Base-by-base conservation (phyloP, 2,113 vertebrate genomes). In the Butorides virescens region DNA sequence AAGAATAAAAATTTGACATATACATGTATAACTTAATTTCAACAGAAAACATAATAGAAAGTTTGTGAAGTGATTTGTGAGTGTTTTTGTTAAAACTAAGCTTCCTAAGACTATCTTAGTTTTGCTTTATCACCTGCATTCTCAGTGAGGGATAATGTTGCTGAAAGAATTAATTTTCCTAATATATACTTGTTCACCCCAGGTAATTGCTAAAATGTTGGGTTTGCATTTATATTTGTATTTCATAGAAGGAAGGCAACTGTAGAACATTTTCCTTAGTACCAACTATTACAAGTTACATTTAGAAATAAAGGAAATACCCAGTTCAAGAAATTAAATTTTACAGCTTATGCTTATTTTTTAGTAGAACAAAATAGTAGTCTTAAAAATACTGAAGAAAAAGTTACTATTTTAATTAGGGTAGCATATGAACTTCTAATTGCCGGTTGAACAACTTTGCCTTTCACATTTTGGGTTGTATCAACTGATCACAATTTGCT, bases 101-200 rank as follows among this genome's bases (percentile, higher is more conserved):
- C 34, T 86, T 92, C 85, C 58, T 92, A 94, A 91, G 95, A 97
- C 94, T 53, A 53, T 84, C 37, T 88, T 88, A 44, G 52, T 72
- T 97, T 95, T 93, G 37, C 88, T 97, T 97, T 88, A 96, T 95
- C 85, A 94, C 25, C 46, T 89, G 92, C n/a, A 50, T 72, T 96
- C 92, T 94, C 18, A 5, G 37, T 87, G 42, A 56, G 68, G 62
- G 71, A 92, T 91, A 96, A 97, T 62, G 82, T 88, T 97, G 32
- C 27, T 95, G 71, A 94, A 86, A 93, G 39, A 95, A 97, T 95
- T 93, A 74, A 61, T 96, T 97, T 98, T 96, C 15, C 27, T 58
- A 53, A 46, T 87, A 89, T 34, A 86, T 36, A 77, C n/a, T 56
- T 16, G 20, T 70, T 84, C 15, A 67, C 18, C 9, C 0, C 23